Conservation (phyloP, 2,888 invertebrate species). For the Keiferia lycopersicella region DNA sequence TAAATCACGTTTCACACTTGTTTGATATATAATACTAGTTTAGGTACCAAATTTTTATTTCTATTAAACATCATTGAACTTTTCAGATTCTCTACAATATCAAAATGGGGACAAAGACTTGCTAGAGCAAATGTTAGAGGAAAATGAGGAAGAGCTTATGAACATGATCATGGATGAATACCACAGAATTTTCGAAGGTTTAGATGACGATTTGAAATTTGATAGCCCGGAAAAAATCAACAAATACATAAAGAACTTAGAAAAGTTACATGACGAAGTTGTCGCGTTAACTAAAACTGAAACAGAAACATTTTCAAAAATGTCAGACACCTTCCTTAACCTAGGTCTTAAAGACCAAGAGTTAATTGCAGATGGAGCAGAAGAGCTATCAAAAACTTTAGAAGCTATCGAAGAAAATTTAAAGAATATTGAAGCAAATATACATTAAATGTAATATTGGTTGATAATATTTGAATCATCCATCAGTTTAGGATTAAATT, state of each 20-base stretch:
- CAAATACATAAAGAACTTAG: background rate
- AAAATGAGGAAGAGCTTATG: background rate
- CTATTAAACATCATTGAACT: background rate
- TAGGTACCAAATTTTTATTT: background rate
- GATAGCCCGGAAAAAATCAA: background rate
- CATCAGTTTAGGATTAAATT: background rate
- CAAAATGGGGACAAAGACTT: background rate
- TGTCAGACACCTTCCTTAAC: background rate
- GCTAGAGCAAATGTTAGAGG: conserved; percentile 1
- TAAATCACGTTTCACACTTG: no score
- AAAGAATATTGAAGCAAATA: background rate
- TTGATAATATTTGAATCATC: background rate
- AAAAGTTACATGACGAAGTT: conserved; percentile 1
- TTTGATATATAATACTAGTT: no score
- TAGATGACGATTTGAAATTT: background rate
- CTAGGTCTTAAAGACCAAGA: background rate
- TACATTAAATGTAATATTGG: background rate
- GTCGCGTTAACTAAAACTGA: background rate
- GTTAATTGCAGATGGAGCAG: background rate
- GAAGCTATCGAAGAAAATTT: background rate
- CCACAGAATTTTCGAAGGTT: background rate
- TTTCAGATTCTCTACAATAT: background rate
- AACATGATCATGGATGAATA: background rate
- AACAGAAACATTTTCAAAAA: background rate
- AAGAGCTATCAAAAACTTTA: background rate